A percentile compares a stretch with the other conserved stretches of the same genome.
Conservation (phyloP, 1,140 invertebrate species). For the Meteorus sp. region DNA sequence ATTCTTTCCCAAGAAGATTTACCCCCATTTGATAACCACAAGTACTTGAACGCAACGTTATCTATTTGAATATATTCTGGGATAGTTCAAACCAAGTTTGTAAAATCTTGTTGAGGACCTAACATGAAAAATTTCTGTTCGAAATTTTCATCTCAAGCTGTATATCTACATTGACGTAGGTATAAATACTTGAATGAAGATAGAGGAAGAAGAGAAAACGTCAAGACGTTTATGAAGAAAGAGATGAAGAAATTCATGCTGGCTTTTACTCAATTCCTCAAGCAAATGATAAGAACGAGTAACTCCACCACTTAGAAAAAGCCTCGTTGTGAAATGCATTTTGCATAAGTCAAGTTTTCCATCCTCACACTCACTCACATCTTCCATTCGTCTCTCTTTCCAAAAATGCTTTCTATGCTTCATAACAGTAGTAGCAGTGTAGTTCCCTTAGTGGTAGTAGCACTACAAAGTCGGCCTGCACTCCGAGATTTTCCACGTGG, state of each 20-base stretch:
- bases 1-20: too few species aligned
- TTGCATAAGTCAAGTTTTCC: conserved; percentile 25
- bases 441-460: not conserved
- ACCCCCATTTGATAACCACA: too few species aligned
- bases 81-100: too few species aligned
- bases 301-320: conserved; percentile 26
- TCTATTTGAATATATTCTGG: too few species aligned
- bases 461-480: conserved; percentile 11
- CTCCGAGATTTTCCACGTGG: not conserved
- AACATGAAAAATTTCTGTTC: too few species aligned
- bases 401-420: not conserved
- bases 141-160: too few species aligned
- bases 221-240: not conserved
- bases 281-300: conserved; percentile 8
- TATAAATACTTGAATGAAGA: too few species aligned
- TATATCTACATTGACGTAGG: too few species aligned
- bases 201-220: too few species aligned
- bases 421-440: not conserved
- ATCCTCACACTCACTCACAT: not conserved
- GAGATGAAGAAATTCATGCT: conserved; percentile 6
- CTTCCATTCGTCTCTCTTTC: not conserved
- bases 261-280: conserved; percentile 10
- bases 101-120: too few species aligned
- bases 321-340: conserved; percentile 20
- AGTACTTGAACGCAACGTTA: too few species aligned